These are phyloP conservation scores for Triplophysa yarkandensis DNA, from an alignment of 2,797 vertebrate genomes.

Conservation along the genomic window DNA sequence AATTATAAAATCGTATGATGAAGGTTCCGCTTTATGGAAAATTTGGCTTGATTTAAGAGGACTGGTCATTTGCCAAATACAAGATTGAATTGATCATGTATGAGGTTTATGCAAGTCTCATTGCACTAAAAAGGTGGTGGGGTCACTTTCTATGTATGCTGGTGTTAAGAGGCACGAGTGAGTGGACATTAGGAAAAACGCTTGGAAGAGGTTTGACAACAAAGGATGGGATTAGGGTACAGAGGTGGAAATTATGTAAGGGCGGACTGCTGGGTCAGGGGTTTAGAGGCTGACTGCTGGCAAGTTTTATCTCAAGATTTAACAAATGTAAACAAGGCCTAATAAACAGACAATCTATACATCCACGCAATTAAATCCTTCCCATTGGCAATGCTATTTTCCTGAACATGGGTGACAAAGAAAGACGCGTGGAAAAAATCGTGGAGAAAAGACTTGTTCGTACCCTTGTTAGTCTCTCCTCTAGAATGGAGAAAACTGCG, in stretches of 20 bases:
- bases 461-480: slow-evolving; percentile 48
- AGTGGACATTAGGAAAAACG: slow-evolving; percentile 19
- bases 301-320: slow-evolving; percentile 1
- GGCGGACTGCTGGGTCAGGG: slow-evolving; percentile 3
- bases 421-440: background rate
- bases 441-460: slow-evolving; percentile 41
- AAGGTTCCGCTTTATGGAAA: background rate
- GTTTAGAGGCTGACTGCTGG: slow-evolving; percentile 8
- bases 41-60: slow-evolving; percentile 39
- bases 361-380: slow-evolving; percentile 24
- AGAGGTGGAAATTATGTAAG: slow-evolving; percentile 2
- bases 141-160: slow-evolving; percentile 33
- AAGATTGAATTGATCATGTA: slow-evolving; percentile 7
- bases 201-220: slow-evolving; percentile 6
- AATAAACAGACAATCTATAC: slow-evolving; percentile 23
- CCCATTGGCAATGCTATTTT: slow-evolving; percentile 39
- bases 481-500: slow-evolving; percentile 54
- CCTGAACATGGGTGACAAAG: slow-evolving; percentile 34
- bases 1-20: slow-evolving; percentile 3
- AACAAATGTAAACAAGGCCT: slow-evolving; percentile 21
- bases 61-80: slow-evolving; percentile 8
- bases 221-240: slow-evolving; percentile 8
- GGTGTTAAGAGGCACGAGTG: slow-evolving; percentile 49
- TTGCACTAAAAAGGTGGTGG: slow-evolving; percentile 17
- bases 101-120: slow-evolving; percentile 6